Evolutionary conservation across 2,113 vertebrate species (phyloP), one percentile per base, ranked within the genome.

Genomic region (Mormyrus iriodes): DNA sequence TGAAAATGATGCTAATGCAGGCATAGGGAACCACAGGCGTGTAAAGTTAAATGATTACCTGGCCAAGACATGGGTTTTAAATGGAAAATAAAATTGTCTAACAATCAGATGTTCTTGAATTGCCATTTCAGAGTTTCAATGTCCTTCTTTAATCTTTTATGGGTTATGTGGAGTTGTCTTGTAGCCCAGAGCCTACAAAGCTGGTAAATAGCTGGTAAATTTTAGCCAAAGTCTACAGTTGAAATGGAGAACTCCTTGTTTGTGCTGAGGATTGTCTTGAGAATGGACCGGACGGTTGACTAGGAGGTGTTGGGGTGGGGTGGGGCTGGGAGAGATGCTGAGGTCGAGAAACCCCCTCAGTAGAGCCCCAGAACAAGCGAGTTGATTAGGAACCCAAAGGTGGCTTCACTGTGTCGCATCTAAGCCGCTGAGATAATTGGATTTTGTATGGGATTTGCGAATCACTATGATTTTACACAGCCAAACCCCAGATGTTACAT

Each of bases 391-490:
- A 31, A 58, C 88, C 51, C 52, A 12, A 84, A 89, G 88, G 76
- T 89, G 79, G 79, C 88, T n/a, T 85, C 79, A 31, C 51, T 27
- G 86, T 55, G 19, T 24, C 10, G 82, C 86, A 10, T 55, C 58
- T 42, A 69, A 84, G 86, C 82, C 8, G 48, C 87, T 65, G 19
- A 35, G 27, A 31, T 90, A 88, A 90, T 88, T 90, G 89, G 89
- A 90, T 90, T 85, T 88, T 88, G 82, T 65, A 90, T 39, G 39
- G 76, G 27, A 55, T 89, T 83, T 46, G 52, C 42, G 79, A 84
- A 88, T 85, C 65, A 88, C 42, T 88, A 35, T 51, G 89, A 89
- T 76, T 85, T 86, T n/a, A 89, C 65, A 51, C 58, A 90, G 82
- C 48, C 84, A 84, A 85, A 84, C 52, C 79, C 52, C 21, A 58